Evolutionary conservation across 2,113 vertebrate genomes (phyloP), one percentile per base, ranked within the genome.

Genomic region (Trematomus loennbergii): DNA sequence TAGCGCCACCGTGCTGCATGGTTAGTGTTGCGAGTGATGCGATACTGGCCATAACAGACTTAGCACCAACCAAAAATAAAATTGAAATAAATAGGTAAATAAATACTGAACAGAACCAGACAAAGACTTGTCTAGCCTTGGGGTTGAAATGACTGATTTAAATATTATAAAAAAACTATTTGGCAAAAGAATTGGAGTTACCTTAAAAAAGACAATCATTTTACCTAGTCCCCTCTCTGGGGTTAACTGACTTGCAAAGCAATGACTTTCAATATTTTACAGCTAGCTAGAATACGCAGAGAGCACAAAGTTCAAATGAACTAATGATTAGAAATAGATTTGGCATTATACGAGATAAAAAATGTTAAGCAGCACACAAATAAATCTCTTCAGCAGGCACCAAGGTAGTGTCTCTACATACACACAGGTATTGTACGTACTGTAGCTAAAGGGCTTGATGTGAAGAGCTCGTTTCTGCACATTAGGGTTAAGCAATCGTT

Each of bases 41-140:
- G 40, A 75, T 62, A 53, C 67, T 69, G 72, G 48, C 66, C 65
- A 25, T 60, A 52, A 58, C 36, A 45, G 29, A 72, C 25, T 17
- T 50, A 7, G 50, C 62, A 81, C 12, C 3, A 10, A 68, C 18
- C 17, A 33, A 58, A 73, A 40, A 65, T 16, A 57, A 59, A 66
- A 72, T 29, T 40, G 13, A 83, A 88, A 88, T 92, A 92, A 90
- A 91, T 90, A 92, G 13, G n/a, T 60, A 78, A 86, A 89, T 91
- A 91, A 88, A 91, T 91, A 91, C 64, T 74, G 64, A 70, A 11
- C 1, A 66, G 49, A 65, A 33, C 0, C 63, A 78, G 46, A 79
- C 15, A 63, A 60, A 18, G 61, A 73, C 25, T 20, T 65, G 50
- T 65, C 36, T 40, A 40, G 36, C 16, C 81, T 77, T 25, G 53